Conservation (phyloP, 2,888 invertebrate genomes). For the Campopleginae sp. region DNA sequence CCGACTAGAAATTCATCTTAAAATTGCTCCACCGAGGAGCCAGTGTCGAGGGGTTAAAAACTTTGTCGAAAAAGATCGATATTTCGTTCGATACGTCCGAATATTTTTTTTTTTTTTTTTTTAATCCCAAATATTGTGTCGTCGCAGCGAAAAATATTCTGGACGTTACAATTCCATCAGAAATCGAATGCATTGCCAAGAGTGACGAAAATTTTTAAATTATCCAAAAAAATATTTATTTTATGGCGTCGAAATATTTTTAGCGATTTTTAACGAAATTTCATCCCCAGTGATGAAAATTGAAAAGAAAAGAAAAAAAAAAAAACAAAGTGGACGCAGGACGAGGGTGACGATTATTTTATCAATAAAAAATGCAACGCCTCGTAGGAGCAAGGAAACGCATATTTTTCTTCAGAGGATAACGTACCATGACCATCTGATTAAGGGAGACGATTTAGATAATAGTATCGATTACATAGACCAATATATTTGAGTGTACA, state of each 20-base stretch:
- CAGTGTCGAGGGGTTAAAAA: too few relatives aligned
- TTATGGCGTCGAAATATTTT: neutral
- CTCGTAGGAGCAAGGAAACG: neutral
- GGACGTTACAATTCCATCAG: too few relatives aligned
- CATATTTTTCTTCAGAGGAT: constrained; percentile 19
- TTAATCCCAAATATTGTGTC: too few relatives aligned
- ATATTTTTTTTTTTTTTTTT: too few relatives aligned
- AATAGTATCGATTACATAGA: constrained; percentile 37
- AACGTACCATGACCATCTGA: constrained; percentile 65
- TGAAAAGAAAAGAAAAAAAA: neutral
- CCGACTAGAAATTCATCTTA: neutral
- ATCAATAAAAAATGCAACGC: constrained; percentile 29
- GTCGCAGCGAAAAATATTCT: too few relatives aligned
- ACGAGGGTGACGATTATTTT: constrained; percentile 8
- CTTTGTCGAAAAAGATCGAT: too few relatives aligned
- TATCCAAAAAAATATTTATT: too few relatives aligned
- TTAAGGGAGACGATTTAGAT: constrained; percentile 53
- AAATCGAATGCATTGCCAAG: too few relatives aligned
- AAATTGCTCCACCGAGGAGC: neutral
- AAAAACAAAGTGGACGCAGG: neutral
- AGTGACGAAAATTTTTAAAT: too few relatives aligned
- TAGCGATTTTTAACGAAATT: neutral
- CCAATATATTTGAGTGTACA: neutral
- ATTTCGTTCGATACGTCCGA: too few relatives aligned
- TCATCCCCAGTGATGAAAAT: too few relatives aligned